These are phyloP conservation scores for Microtus oregoni DNA, from an alignment of 2,113 vertebrate genomes.

Conservation along the genomic window DNA sequence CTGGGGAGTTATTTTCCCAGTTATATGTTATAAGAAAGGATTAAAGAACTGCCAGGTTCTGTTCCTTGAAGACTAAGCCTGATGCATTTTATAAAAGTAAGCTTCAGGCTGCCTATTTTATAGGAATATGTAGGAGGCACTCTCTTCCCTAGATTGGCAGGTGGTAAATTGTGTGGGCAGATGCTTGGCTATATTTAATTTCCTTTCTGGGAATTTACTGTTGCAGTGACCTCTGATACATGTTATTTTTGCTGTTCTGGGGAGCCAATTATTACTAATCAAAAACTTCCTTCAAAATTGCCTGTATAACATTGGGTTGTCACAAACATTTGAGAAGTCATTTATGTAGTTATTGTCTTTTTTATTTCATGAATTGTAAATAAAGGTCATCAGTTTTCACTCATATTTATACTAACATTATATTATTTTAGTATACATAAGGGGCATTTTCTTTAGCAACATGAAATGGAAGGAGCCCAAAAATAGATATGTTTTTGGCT, in stretches of 20 bases:
- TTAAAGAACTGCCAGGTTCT: background rate
- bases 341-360: background rate
- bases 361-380: constrained; percentile 47
- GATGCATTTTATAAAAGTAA: background rate
- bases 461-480: background rate
- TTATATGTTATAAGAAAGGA: background rate
- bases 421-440: background rate
- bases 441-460: background rate
- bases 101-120: background rate
- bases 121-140: background rate
- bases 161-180: background rate
- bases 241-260: background rate
- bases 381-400: background rate
- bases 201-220: constrained; percentile 6
- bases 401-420: background rate
- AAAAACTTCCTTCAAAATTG: constrained; percentile 39
- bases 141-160: background rate
- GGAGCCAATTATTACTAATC: background rate
- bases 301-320: background rate
- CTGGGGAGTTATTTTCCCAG: background rate
- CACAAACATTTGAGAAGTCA: constrained; percentile 26
- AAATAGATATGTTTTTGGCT: background rate
- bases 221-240: background rate
- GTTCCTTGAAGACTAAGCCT: background rate
- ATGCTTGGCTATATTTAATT: constrained; percentile 2